Percentiles rank a stretch among this genome's conserved stretches.
Evolutionary conservation across 2,797 vertebrate genomes (phyloP).

Genomic region (Melanotaenia nigrans): DNA sequence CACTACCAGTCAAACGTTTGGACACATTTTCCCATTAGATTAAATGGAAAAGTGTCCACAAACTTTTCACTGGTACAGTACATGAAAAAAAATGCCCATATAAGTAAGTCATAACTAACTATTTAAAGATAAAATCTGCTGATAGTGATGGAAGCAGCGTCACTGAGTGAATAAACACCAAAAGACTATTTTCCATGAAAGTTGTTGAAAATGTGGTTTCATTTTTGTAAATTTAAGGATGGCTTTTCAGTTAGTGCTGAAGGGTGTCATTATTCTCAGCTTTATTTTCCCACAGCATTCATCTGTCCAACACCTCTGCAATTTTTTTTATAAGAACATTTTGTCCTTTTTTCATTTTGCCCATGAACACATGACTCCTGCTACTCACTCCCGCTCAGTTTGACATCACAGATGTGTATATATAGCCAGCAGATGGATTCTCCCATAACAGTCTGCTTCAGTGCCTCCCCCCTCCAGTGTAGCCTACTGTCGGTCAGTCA

Average conservation of each 20-base stretch:
- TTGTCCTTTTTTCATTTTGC: constrained; percentile 3
- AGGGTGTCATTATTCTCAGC: not conserved
- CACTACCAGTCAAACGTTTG: too few relatives aligned
- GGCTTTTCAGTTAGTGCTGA: not conserved
- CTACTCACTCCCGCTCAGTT: constrained; percentile 40
- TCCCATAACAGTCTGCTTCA: constrained; percentile 74
- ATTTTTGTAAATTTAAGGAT: not conserved
- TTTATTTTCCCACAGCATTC: not conserved
- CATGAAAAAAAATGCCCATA: not conserved
- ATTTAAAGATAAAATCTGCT: not conserved
- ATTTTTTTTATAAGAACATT: not conserved
- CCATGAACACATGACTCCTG: constrained; percentile 39
- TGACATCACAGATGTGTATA: constrained; percentile 84
- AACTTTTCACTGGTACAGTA: too few relatives aligned
- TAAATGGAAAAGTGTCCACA: too few relatives aligned
- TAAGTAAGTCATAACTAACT: not conserved
- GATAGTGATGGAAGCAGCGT: not conserved
- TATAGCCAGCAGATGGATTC: constrained; percentile 83
- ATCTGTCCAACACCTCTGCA: not conserved
- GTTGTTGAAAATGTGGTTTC: too few relatives aligned
- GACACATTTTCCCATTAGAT: too few relatives aligned
- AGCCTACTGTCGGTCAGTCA: constrained; percentile 59
- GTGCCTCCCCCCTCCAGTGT: constrained; percentile 35
- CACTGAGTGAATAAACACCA: not conserved
- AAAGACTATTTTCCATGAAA: not conserved